Percentiles rank a stretch among this genome's conserved stretches.
Evolutionary conservation across 2,888 invertebrate species (phyloP).

Genomic region (Drosophila leonis): DNA sequence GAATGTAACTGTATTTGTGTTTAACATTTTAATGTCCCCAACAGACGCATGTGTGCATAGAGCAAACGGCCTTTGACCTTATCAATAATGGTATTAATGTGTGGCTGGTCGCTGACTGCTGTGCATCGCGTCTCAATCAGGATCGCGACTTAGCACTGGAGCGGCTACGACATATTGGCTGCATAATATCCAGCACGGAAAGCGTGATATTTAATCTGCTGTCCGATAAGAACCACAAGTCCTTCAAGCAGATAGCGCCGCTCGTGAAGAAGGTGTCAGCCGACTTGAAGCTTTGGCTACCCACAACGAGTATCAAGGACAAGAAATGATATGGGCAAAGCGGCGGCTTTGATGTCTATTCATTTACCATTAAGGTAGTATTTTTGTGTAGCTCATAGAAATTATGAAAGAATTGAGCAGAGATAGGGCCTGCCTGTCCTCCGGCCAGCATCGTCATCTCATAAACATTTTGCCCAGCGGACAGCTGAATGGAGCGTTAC

Average conservation of each 20-base stretch:
- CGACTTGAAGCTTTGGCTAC: conserved; percentile 72
- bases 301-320: conserved; percentile 31
- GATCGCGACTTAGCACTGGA: conserved; percentile 89
- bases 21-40: neutral
- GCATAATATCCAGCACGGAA: conserved; percentile 91
- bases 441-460: conserved; percentile 61
- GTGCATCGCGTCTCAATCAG: conserved; percentile 90
- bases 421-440: conserved; percentile 38
- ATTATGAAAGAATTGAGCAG: conserved; percentile 67
- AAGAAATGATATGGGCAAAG: conserved; percentile 29
- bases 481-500: conserved; percentile 73
- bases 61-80: conserved; percentile 92
- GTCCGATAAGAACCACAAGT: conserved; percentile 90
- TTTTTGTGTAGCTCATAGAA: conserved; percentile 57
- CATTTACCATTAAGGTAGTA: conserved; percentile 46
- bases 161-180: conserved; percentile 91
- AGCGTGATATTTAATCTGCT: conserved; percentile 92
- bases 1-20: neutral
- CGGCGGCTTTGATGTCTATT: conserved; percentile 55
- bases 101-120: conserved; percentile 92
- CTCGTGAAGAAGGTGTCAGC: conserved; percentile 86
- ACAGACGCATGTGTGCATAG: conserved; percentile 92
- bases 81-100: conserved; percentile 87
- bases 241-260: conserved; percentile 90
- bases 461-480: conserved; percentile 74